Conservation (phyloP, 2,113 vertebrate genomes). For the Agapornis roseicollis region DNA sequence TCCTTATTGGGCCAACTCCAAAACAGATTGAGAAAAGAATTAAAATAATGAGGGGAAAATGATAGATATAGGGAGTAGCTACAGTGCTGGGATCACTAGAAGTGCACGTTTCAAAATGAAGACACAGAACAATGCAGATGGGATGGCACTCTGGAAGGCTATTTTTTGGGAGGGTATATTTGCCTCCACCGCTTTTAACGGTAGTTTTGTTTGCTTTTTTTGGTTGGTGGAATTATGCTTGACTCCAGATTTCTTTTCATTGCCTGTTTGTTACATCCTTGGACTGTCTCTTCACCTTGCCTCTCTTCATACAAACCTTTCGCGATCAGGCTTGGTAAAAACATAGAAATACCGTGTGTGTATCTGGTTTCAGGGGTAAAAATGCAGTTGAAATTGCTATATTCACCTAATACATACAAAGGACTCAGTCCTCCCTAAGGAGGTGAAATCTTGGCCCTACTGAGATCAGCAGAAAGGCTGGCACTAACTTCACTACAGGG, state of each 20-base stretch:
- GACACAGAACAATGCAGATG: constrained; percentile 67
- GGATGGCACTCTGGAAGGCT: constrained; percentile 48
- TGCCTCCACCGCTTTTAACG: background rate
- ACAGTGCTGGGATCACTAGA: constrained; percentile 70
- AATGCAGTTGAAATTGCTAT: background rate
- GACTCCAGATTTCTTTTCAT: background rate
- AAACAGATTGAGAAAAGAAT: constrained; percentile 82
- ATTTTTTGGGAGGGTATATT: constrained; percentile 50
- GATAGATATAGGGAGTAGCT: constrained; percentile 75
- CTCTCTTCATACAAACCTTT: background rate
- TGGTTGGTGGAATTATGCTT: background rate
- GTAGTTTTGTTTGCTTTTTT: constrained; percentile 12
- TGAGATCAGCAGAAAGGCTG: background rate
- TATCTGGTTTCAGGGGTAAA: background rate
- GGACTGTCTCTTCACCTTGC: background rate
- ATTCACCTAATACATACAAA: background rate
- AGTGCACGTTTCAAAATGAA: constrained; percentile 72
- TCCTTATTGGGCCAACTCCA: constrained; percentile 84
- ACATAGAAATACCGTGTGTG: rapidly evolving
- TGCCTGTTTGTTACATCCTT: background rate
- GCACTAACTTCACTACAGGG: background rate
- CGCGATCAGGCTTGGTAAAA: background rate
- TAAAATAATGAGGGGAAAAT: constrained; percentile 83
- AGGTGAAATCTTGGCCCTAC: background rate
- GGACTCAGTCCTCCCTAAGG: background rate